phyloP scores from a whole-genome alignment of 2,888 invertebrate genomes.

The Mechanitis messenoides region DNA sequence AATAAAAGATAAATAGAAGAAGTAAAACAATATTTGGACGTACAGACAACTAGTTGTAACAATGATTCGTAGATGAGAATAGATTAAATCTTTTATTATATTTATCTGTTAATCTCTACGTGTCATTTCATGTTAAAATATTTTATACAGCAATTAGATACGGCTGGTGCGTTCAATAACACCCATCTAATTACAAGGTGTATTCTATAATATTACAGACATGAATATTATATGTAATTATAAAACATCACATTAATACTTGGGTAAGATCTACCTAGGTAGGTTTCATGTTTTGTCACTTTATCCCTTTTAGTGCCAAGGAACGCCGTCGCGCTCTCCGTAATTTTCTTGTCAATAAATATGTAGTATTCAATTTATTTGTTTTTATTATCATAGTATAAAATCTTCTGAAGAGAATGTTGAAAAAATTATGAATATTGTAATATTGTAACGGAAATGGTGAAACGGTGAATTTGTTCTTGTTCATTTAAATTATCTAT shows the following conservation, averaged over 20 bases:
- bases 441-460: too few relatives aligned
- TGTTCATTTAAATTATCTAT: too few relatives aligned
- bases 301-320: too few relatives aligned
- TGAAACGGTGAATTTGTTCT: too few relatives aligned
- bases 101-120: constrained; percentile 19
- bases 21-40: constrained; percentile 10
- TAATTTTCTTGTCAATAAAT: too few relatives aligned
- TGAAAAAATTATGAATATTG: too few relatives aligned
- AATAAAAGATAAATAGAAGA: constrained; percentile 13
- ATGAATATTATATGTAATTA: not conserved
- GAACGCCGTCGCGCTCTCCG: too few relatives aligned
- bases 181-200: constrained; percentile 14
- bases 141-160: constrained; percentile 23
- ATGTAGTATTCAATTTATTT: too few relatives aligned
- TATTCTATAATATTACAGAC: not conserved
- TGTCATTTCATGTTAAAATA: constrained; percentile 20
- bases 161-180: constrained; percentile 18
- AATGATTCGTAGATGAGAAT: not conserved
- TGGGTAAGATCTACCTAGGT: too few relatives aligned
- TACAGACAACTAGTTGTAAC: constrained; percentile 2
- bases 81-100: constrained; percentile 7
- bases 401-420: too few relatives aligned
- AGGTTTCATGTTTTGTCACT: too few relatives aligned
- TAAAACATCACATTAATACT: not conserved
- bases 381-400: too few relatives aligned